Evolutionary conservation across 2,113 vertebrate genomes (phyloP).

Genomic region (Nothoprocta perdicaria): DNA sequence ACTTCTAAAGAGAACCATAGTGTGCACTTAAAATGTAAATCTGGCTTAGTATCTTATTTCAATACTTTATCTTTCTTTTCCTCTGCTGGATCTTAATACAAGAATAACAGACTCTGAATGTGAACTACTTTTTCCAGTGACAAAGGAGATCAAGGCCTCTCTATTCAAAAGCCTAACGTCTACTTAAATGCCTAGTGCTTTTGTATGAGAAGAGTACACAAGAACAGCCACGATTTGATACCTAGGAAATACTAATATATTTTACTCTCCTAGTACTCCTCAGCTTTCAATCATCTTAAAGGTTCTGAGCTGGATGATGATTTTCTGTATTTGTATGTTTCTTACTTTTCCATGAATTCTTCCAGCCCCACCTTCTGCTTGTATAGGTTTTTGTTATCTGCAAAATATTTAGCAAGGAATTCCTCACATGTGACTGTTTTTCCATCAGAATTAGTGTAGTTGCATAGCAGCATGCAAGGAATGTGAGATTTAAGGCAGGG

Average conservation of each 20-base stretch:
- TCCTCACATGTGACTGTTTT: not conserved
- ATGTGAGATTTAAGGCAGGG: not conserved
- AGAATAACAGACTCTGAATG: not conserved
- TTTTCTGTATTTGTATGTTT: not conserved
- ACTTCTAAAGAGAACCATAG: not conserved
- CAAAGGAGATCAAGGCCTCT: not conserved
- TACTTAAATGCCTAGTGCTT: not conserved
- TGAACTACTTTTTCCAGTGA: not conserved
- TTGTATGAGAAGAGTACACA: not conserved
- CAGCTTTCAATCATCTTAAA: not conserved
- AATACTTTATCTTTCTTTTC: not conserved
- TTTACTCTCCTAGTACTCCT: not conserved
- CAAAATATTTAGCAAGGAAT: not conserved
- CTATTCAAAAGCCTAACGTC: not conserved
- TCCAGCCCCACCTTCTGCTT: not conserved
- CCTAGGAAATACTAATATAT: not conserved
- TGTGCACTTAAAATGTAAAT: not conserved
- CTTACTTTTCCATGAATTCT: not conserved
- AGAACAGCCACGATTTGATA: not conserved
- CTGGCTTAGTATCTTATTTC: not conserved
- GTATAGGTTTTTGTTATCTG: not conserved
- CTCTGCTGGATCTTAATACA: not conserved
- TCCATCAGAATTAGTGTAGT: not conserved
- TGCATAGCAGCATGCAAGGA: not conserved
- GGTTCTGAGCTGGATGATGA: not conserved